Percentiles rank a stretch among this genome's conserved stretches.
These are phyloP conservation scores for Gymnosoma rotundatum DNA, from an alignment of 2,888 invertebrate species.

Conservation along the genomic window DNA sequence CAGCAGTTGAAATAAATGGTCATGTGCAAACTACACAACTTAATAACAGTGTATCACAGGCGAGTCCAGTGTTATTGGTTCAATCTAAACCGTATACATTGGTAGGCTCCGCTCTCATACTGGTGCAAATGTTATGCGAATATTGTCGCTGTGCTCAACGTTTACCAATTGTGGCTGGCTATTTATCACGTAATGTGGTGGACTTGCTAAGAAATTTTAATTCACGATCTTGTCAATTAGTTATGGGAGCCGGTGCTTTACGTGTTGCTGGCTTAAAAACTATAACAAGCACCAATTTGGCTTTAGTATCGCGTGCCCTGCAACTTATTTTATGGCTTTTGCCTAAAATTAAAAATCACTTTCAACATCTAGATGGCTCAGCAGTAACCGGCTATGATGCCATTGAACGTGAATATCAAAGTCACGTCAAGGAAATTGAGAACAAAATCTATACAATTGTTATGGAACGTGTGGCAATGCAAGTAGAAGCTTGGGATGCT, in stretches of 20 bases:
- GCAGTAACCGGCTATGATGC: conserved; percentile 85
- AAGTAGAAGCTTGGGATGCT: conserved; percentile 94
- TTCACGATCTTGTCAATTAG: conserved; percentile 94
- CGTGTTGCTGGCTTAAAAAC: conserved; percentile 96
- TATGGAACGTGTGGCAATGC: conserved; percentile 90
- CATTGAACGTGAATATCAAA: conserved; percentile 90
- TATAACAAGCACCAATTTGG: conserved; percentile 96
- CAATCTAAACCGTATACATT: conserved; percentile 89
- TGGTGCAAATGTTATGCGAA: conserved; percentile 95
- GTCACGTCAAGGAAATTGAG: conserved; percentile 96
- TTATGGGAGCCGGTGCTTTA: conserved; percentile 97
- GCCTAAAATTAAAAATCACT: conserved; percentile 87
- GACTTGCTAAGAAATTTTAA: conserved; percentile 94
- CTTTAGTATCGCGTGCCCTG: conserved; percentile 91
- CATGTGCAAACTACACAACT: neutral
- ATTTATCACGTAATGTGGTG: conserved; percentile 92
- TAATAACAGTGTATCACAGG: conserved; percentile 78
- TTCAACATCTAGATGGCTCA: conserved; percentile 84
- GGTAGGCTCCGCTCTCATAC: conserved; percentile 91
- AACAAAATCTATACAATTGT: conserved; percentile 95
- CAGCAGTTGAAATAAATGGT: conserved; percentile 32
- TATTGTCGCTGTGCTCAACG: conserved; percentile 93
- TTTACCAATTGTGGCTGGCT: conserved; percentile 90
- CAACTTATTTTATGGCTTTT: conserved; percentile 91
- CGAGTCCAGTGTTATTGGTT: conserved; percentile 85